Evolutionary conservation across 2,888 invertebrate species (phyloP).

Genomic region (Plusia festucae): DNA sequence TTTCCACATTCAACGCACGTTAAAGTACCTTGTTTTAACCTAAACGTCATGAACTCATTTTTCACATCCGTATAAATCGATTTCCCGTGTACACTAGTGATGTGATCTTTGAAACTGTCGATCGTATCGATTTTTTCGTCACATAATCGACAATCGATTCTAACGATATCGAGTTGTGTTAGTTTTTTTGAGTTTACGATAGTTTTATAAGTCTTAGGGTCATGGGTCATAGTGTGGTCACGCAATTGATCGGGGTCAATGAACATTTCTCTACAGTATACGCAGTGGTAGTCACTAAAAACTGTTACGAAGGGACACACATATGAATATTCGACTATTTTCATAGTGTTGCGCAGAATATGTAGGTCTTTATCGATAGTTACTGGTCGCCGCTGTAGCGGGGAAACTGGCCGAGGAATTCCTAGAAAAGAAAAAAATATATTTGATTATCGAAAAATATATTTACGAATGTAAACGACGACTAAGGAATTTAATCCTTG

Average conservation of each 20-base stretch:
- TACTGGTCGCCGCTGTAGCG: constrained; percentile 6
- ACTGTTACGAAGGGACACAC: constrained; percentile 75
- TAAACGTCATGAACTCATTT: constrained; percentile 76
- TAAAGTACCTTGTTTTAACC: constrained; percentile 66
- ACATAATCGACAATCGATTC: constrained; percentile 75
- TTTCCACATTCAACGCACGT: constrained; percentile 68
- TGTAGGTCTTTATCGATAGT: constrained; percentile 41
- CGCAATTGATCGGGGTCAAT: constrained; percentile 70
- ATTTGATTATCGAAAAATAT: too few relatives aligned
- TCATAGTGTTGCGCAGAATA: constrained; percentile 59
- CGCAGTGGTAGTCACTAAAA: constrained; percentile 72
- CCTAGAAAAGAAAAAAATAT: constrained; percentile 18
- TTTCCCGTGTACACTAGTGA: constrained; percentile 66
- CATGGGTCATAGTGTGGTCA: constrained; percentile 72
- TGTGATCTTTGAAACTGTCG: constrained; percentile 71
- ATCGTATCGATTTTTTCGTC: constrained; percentile 67
- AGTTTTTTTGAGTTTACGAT: constrained; percentile 63
- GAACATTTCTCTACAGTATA: constrained; percentile 76
- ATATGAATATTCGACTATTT: constrained; percentile 73
- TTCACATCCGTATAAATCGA: constrained; percentile 57
- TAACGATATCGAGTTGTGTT: constrained; percentile 69
- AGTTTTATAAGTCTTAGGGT: constrained; percentile 67
- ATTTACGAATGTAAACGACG: too few relatives aligned
- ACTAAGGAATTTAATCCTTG: too few relatives aligned
- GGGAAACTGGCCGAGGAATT: constrained; percentile 8